Base-by-base conservation (phyloP, 2,888 invertebrate species). In the Eupithecia vulgata region DNA sequence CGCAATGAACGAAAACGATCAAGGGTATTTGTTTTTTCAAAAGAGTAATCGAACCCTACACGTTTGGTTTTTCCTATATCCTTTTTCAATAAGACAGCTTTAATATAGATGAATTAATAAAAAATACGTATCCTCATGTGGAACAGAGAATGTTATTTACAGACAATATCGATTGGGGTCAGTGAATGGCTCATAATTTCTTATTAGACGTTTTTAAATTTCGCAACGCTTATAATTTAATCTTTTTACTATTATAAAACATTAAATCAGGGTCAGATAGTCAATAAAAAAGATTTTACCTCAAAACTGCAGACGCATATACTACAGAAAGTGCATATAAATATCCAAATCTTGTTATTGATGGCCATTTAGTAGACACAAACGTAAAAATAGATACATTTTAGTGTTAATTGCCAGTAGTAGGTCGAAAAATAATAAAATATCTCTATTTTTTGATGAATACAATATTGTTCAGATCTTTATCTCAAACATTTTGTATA, bases 271-370 rank as follows among this genome's bases (percentile, higher is more conserved):
- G 71, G 68, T 17, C 70, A 70, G 34, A 37, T 64, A 34, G 34
- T 30, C 65, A 40, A 74, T 68, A 57, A 69, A 42, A 68, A 67
- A 67, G 45, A 30, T 34, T 61, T 61, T 61, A 59, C 57, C 57
- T 37, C 62, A 57, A 57, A 70, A 59, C 30, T 35, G 45, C 70
- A 75, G 70, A 75, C 72, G 30, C 67, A 68, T 72, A 74, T 72
- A 76, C 42, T 57, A 65, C 25, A 35, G 67, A 73, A 70, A 64
- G 68, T 71, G 68, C 45, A 68, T 57, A 57, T 57, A 25, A 57
- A 45, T 42, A 62, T 67, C 67, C n/a, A 67, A n/a, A 72, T 67
- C 45, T 30, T 21, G 30, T 59, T 25, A 57, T 57, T 57, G 62
- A 73, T 67, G n/a, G 34, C 25, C 37, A 17, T 66, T 66, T 66